Conservation (phyloP, 1,140 invertebrate genomes). For the Cyclargus thomasi region DNA sequence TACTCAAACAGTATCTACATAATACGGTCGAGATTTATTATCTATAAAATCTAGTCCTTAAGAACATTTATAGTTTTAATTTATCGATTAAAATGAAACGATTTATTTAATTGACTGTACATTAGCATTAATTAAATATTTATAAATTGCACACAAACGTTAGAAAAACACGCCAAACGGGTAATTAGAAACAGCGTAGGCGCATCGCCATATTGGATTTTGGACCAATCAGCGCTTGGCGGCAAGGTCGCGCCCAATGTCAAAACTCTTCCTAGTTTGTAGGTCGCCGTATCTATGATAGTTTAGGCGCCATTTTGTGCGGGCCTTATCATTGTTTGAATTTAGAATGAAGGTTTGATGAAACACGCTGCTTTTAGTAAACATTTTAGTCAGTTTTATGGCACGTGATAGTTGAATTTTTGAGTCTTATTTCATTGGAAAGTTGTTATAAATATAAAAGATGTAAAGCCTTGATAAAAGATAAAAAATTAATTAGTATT, state of each 20-base stretch:
- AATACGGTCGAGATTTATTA: no score
- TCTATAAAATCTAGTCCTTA: no score
- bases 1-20: no score
- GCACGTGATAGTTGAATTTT: no score
- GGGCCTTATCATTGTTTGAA: slow-evolving; percentile 21
- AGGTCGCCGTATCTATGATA: slow-evolving; percentile 47
- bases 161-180: slow-evolving; percentile 51
- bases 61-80: no score
- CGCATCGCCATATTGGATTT: slow-evolving; percentile 42
- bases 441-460: no score
- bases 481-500: no score
- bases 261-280: slow-evolving; percentile 55
- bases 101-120: neutral
- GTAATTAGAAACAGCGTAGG: slow-evolving; percentile 35
- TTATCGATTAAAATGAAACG: neutral
- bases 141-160: slow-evolving; percentile 32
- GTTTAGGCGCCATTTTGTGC: slow-evolving; percentile 45
- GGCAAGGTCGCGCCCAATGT: slow-evolving; percentile 54
- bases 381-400: neutral
- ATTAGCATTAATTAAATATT: slow-evolving; percentile 10
- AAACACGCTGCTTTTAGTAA: neutral
- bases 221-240: slow-evolving; percentile 39
- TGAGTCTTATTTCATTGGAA: no score
- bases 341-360: slow-evolving; percentile 1
- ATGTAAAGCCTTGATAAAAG: no score